Conservation (phyloP, 2,888 invertebrate species). For the Caenorhabditis angaria region DNA sequence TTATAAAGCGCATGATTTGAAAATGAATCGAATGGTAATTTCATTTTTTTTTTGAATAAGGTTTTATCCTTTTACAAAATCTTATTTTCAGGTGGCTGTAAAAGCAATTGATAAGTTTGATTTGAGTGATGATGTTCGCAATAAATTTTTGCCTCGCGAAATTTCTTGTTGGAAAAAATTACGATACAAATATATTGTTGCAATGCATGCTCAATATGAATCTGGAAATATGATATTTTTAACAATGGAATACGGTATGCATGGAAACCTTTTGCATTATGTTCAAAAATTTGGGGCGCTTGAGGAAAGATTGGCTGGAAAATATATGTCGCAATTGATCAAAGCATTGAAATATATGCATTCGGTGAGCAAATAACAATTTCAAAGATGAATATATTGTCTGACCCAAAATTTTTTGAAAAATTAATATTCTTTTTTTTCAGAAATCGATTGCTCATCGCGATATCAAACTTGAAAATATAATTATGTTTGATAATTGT, state of each 20-base stretch:
- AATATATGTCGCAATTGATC: slow-evolving; percentile 73
- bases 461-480: slow-evolving; percentile 75
- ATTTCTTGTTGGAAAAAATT: slow-evolving; percentile 62
- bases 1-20: slow-evolving; percentile 42
- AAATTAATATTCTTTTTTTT: slow-evolving; percentile 10
- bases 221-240: slow-evolving; percentile 68
- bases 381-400: too few relatives aligned
- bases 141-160: slow-evolving; percentile 63
- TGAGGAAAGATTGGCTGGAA: slow-evolving; percentile 70
- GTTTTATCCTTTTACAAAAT: not conserved
- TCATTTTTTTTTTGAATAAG: not conserved
- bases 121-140: slow-evolving; percentile 55
- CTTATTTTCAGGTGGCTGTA: slow-evolving; percentile 55
- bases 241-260: slow-evolving; percentile 73
- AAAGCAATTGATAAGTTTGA: slow-evolving; percentile 56
- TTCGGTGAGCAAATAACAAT: slow-evolving; percentile 36
- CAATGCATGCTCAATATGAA: slow-evolving; percentile 50
- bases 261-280: slow-evolving; percentile 74
- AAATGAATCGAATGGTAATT: slow-evolving; percentile 22
- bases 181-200: slow-evolving; percentile 42
- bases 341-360: slow-evolving; percentile 74
- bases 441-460: slow-evolving; percentile 73
- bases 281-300: slow-evolving; percentile 74
- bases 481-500: slow-evolving; percentile 73
- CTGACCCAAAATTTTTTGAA: not conserved